Evolutionary conservation across 1,140 invertebrate species (phyloP), one percentile per base, ranked within the genome.

Genomic region (Sipha flava): DNA sequence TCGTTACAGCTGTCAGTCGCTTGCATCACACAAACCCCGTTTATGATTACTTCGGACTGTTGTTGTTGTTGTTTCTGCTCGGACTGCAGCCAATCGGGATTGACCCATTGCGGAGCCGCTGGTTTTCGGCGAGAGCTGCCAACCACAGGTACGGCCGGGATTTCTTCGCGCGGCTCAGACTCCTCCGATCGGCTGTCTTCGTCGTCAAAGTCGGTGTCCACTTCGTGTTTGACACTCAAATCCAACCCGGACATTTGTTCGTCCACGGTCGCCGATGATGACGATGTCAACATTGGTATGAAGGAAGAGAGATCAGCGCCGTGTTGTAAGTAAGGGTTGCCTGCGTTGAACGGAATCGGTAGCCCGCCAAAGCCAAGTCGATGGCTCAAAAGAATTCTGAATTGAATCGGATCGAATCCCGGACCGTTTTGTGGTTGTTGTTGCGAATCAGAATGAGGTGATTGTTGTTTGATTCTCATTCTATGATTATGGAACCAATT

Each of bases 401-500:
- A 97, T 85, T 95, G 94, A 62, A 95, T 92, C 12, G 94, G 94
- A 85, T 97, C 95, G 84, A 97, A 96, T 4, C 83, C 83, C 16
- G 81, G 80, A 14, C 81, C 80, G 81, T 81, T n/a, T 79, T 82
- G 79, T 81, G 82, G 64, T 70, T 52, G 90, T 49, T 91, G 87
- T 40, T 91, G 88, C 0, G 92, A 89, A 77, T 89, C 89, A 23
- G 66, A 57, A 26, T 93, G 92, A 0, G 93, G 92, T 52, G 92
- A 91, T 81, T 90, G 88, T 84, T 97, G 95, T 86, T 99, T 99
- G 84, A 98, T 89, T 73, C 98, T 90, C 95, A 99, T 99, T 79
- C 97, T 90, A 87, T 99, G 96, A 86, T 99, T 99, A 87, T 99
- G 97, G 89, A 99, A 99, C 97, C 97, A 99, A 85, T 99, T 99